Percentiles rank a stretch among this genome's conserved stretches.
Evolutionary conservation across 2,888 invertebrate genomes (phyloP).

Genomic region (Mellilla xanthometata): DNA sequence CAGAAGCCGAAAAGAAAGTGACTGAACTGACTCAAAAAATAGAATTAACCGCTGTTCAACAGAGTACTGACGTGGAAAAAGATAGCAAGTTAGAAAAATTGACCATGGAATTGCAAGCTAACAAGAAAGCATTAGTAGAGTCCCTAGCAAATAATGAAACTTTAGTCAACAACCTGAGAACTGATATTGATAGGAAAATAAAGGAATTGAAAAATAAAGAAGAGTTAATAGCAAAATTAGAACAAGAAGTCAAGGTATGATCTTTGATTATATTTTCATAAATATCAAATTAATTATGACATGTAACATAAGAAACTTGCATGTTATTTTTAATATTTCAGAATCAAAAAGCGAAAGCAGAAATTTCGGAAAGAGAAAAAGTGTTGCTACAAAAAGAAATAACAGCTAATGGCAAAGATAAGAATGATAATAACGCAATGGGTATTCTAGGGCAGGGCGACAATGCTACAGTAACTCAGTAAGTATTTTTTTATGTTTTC

Average conservation of each 20-base stretch:
- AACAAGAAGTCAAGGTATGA: constrained; percentile 53
- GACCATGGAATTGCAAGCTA: constrained; percentile 66
- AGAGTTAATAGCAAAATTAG: constrained; percentile 58
- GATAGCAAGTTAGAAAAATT: constrained; percentile 69
- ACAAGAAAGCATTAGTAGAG: constrained; percentile 60
- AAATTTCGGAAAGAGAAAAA: constrained; percentile 69
- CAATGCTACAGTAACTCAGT: constrained; percentile 47
- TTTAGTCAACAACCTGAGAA: constrained; percentile 58
- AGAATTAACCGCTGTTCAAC: constrained; percentile 66
- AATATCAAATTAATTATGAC: too few species aligned
- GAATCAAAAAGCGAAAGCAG: constrained; percentile 64
- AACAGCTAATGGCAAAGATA: constrained; percentile 53
- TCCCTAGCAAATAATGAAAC: constrained; percentile 60
- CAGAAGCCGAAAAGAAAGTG: constrained; percentile 59
- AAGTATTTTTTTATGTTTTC: constrained; percentile 31
- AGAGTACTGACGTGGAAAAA: constrained; percentile 63
- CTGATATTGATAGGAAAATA: constrained; percentile 64
- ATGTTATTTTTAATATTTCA: constrained; percentile 38
- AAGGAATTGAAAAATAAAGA: constrained; percentile 67
- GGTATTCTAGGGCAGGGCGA: constrained; percentile 65
- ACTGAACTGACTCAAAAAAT: constrained; percentile 67
- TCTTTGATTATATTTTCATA: too few species aligned
- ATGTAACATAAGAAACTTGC: too few species aligned
- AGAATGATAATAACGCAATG: constrained; percentile 67
- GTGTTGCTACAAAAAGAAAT: constrained; percentile 62